These are phyloP conservation scores for Cheilosia scutellata DNA, from an alignment of 2,888 invertebrate genomes.

Conservation along the genomic window DNA sequence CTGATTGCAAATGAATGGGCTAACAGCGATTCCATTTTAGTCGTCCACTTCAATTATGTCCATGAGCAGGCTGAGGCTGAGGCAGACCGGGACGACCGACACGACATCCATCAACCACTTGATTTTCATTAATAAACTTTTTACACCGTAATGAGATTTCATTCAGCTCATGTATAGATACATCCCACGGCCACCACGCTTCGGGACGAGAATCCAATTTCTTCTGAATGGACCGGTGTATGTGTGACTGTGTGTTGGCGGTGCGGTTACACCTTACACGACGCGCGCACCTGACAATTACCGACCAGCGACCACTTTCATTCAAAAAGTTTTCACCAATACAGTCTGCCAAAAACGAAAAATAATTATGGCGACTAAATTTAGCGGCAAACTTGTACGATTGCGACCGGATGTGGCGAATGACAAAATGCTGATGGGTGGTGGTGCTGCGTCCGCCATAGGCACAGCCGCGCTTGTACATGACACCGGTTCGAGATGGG, in stretches of 20 bases:
- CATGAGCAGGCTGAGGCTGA: slow-evolving; percentile 15
- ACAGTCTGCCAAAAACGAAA: slow-evolving; percentile 61
- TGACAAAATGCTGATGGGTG: slow-evolving; percentile 65
- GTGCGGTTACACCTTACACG: slow-evolving; percentile 15
- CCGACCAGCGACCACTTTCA: slow-evolving; percentile 65
- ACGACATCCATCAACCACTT: slow-evolving; percentile 55
- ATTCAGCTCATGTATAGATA: slow-evolving; percentile 16
- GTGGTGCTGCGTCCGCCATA: slow-evolving; percentile 46
- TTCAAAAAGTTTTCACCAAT: slow-evolving; percentile 65
- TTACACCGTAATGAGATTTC: slow-evolving; percentile 45
- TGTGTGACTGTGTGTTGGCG: not conserved
- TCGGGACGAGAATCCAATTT: slow-evolving; percentile 43
- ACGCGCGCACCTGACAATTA: slow-evolving; percentile 57
- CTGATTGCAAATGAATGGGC: slow-evolving; percentile 8
- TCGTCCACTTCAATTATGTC: slow-evolving; percentile 35
- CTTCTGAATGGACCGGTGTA: slow-evolving; percentile 36
- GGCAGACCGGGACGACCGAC: slow-evolving; percentile 22
- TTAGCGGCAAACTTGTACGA: slow-evolving; percentile 67
- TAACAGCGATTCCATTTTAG: slow-evolving; percentile 30
- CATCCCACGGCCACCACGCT: slow-evolving; percentile 5
- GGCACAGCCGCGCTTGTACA: slow-evolving; percentile 15
- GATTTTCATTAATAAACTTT: slow-evolving; percentile 62
- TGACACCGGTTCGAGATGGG: slow-evolving; percentile 52
- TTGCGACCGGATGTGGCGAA: slow-evolving; percentile 71
- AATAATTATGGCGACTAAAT: slow-evolving; percentile 68